phyloP scores from a whole-genome alignment of 2,797 vertebrate species.

The Tangara arthus region DNA sequence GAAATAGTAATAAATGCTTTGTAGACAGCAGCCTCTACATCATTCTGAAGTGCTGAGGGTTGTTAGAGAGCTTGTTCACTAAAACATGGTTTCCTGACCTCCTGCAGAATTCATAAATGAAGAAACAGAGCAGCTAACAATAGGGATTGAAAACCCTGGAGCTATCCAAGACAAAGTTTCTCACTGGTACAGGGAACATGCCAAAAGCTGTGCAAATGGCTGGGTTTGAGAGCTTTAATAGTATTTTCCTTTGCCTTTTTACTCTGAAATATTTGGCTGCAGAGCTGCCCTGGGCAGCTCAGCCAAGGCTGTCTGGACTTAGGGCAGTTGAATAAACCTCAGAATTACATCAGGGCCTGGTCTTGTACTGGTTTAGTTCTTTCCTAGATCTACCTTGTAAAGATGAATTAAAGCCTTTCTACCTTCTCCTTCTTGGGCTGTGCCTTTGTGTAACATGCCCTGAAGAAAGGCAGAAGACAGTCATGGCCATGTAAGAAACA shows the following conservation, averaged over 20 bases:
- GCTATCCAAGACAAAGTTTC: background rate
- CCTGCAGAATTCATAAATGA: background rate
- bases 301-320: background rate
- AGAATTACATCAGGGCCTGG: background rate
- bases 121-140: background rate
- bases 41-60: background rate
- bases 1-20: background rate
- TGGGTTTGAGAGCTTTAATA: background rate
- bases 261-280: background rate
- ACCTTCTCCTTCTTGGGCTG: background rate
- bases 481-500: background rate
- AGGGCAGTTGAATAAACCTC: background rate
- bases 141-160: background rate
- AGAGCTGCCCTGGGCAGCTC: background rate
- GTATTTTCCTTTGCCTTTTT: background rate
- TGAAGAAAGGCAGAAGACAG: background rate
- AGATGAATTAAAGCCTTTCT: background rate
- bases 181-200: background rate
- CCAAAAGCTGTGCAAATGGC: background rate
- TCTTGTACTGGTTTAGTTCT: background rate
- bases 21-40: background rate
- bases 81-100: background rate
- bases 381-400: background rate
- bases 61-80: background rate
- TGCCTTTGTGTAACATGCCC: background rate